Percentiles rank a stretch among this genome's conserved stretches.
phyloP scores from a whole-genome alignment of 2,888 invertebrate species.

The Anarsia innoxiella region DNA sequence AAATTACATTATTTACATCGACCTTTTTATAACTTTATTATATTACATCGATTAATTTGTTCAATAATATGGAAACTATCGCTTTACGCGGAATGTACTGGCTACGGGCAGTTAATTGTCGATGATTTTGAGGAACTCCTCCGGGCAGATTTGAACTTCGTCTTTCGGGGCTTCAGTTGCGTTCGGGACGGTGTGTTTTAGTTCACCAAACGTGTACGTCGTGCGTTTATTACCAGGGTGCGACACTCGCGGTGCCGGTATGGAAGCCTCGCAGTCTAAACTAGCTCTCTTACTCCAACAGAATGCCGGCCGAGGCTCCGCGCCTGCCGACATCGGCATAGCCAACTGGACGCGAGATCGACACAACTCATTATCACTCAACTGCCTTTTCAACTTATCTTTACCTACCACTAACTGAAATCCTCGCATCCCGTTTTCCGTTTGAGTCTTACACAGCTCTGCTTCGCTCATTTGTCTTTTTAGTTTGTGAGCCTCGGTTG shows the following conservation, averaged over 20 bases:
- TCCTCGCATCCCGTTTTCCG: slow-evolving; percentile 40
- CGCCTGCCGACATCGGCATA: slow-evolving; percentile 70
- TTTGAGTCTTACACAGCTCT: slow-evolving; percentile 36
- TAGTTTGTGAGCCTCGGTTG: slow-evolving; percentile 33
- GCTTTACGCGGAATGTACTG: slow-evolving; percentile 20
- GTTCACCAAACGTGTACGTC: slow-evolving; percentile 64
- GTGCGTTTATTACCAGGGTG: slow-evolving; percentile 28
- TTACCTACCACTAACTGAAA: slow-evolving; percentile 61
- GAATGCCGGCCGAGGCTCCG: slow-evolving; percentile 54
- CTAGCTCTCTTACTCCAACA: slow-evolving; percentile 53
- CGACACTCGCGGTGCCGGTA: slow-evolving; percentile 21
- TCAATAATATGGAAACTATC: slow-evolving; percentile 25
- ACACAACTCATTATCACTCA: slow-evolving; percentile 61
- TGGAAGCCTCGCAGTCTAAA: slow-evolving; percentile 44
- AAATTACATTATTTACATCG: slow-evolving; percentile 71
- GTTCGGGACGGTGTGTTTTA: slow-evolving; percentile 61
- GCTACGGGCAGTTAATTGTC: no score
- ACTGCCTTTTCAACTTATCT: slow-evolving; percentile 55
- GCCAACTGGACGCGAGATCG: slow-evolving; percentile 49
- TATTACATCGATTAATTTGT: slow-evolving; percentile 54
- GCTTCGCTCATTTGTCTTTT: slow-evolving; percentile 54
- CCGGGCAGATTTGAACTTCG: slow-evolving; percentile 47
- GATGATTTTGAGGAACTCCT: slow-evolving; percentile 58
- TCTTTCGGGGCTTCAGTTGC: slow-evolving; percentile 37
- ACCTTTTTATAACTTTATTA: slow-evolving; percentile 40